phyloP scores from a whole-genome alignment of 2,888 invertebrate species.

The Leistus spinibarbis region DNA sequence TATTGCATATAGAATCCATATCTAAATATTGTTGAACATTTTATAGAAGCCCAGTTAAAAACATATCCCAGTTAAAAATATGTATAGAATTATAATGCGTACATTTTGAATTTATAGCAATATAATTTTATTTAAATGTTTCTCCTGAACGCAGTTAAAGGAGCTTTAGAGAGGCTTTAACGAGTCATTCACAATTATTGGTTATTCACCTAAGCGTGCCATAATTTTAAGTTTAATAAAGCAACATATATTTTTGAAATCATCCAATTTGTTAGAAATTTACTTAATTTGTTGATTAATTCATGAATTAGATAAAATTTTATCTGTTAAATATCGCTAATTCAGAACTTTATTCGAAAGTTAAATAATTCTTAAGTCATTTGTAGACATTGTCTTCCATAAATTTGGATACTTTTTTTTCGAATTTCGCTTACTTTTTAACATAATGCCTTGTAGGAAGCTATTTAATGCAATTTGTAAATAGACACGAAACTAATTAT shows the following conservation, averaged over 20 bases:
- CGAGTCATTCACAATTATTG: constrained; percentile 22
- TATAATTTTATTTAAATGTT: neutral
- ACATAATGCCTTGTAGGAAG: neutral
- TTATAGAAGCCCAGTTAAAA: constrained; percentile 21
- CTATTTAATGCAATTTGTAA: neutral
- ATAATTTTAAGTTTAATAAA: constrained; percentile 26
- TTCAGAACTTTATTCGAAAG: too few species aligned
- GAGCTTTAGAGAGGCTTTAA: constrained; percentile 21
- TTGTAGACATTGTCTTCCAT: neutral
- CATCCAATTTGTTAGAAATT: too few species aligned
- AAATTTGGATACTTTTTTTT: neutral
- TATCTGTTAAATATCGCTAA: neutral
- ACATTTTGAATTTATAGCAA: neutral
- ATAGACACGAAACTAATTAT: neutral
- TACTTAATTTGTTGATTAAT: neutral
- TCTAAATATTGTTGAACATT: neutral
- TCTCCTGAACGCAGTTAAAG: constrained; percentile 5
- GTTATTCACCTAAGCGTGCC: constrained; percentile 37
- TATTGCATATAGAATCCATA: neutral
- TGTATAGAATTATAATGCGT: constrained; percentile 13
- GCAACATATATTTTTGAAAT: too few species aligned
- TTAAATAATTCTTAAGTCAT: neutral
- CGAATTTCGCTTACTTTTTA: neutral
- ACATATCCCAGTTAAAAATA: constrained; percentile 28
- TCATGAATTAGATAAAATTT: neutral